These are phyloP conservation scores for Rapana venosa DNA, from an alignment of 2,888 invertebrate genomes.

Conservation along the genomic window DNA sequence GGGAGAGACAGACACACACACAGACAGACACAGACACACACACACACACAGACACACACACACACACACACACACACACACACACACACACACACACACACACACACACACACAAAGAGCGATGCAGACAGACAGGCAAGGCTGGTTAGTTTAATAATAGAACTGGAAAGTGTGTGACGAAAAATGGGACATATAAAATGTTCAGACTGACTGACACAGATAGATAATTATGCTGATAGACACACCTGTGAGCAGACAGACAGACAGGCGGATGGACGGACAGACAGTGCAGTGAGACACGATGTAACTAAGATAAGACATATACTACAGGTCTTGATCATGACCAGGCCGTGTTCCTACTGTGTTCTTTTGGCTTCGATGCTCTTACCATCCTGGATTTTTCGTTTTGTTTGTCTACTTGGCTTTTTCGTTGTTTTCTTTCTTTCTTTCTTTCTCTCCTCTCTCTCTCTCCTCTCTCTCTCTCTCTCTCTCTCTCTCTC, in stretches of 20 bases:
- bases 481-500: not conserved
- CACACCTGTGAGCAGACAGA: not conserved
- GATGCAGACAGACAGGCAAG: not conserved
- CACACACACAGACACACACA: too few species aligned
- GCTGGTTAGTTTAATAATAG: too few species aligned
- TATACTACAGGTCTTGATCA: too few species aligned
- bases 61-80: not conserved
- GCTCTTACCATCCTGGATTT: not conserved
- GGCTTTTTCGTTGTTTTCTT: not conserved
- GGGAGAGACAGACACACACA: too few species aligned
- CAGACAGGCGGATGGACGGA: not conserved
- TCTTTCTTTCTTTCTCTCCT: conserved; percentile 27
- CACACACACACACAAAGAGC: not conserved
- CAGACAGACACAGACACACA: too few species aligned
- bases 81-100: not conserved
- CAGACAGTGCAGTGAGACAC: not conserved
- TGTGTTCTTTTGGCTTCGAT: too few species aligned
- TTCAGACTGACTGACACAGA: not conserved
- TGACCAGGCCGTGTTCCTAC: too few species aligned
- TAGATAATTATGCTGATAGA: not conserved
- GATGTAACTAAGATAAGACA: too few species aligned
- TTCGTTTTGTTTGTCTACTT: not conserved
- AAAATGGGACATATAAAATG: not conserved
- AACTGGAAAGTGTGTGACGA: too few species aligned
- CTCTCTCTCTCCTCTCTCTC: not conserved